Base-by-base conservation (phyloP, 2,888 invertebrate genomes). In the Sclerodermus sp. region DNA sequence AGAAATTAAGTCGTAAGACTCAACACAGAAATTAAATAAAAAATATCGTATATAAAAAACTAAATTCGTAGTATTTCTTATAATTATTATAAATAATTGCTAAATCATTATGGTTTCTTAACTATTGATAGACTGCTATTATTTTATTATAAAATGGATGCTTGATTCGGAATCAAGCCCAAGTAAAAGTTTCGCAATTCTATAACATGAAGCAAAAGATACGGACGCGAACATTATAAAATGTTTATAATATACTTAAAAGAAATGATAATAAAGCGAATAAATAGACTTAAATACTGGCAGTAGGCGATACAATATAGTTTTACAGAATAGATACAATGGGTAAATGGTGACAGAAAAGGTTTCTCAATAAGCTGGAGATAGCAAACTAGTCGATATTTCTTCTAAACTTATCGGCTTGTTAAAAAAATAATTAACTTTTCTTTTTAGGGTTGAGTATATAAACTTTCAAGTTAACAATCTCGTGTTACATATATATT, bases 271-370 rank as follows among this genome's bases (percentile, higher is more conserved):
- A 42, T n/a, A 43, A 38, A 42, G 53, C 47, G 55, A 67, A 69
- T 69, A 70, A 68, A 69, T 70, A 70, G 55, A 47, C 54, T 60
- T 68, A 66, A 63, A 67, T 71, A 69, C 66, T 55, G 58, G 60
- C 58, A 57, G 53, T 63, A 51, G 51, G 37, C 54, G 51, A 52
- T 58, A 17, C 38, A 38, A 38, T 32, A 45, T 47, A 51, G 37
- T 43, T 45, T 57, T 18, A 36, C 49, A 51, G 53, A 46, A 49
- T 51, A 50, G 45, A 44, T 51, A 49, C 42, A 48, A 23, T 23
- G 50, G 43, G 31, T 49, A 48, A 31, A 43, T 31, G 2, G 34
- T 34, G 4, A 34, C 13, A 39, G 16, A 15, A 39, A 14, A 39
- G 10, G 14, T 15, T 17, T 6, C 13, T 18, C 16, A 12, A 4